Evolutionary conservation across 2,888 invertebrate genomes (phyloP).

Genomic region (Archips xylosteana): DNA sequence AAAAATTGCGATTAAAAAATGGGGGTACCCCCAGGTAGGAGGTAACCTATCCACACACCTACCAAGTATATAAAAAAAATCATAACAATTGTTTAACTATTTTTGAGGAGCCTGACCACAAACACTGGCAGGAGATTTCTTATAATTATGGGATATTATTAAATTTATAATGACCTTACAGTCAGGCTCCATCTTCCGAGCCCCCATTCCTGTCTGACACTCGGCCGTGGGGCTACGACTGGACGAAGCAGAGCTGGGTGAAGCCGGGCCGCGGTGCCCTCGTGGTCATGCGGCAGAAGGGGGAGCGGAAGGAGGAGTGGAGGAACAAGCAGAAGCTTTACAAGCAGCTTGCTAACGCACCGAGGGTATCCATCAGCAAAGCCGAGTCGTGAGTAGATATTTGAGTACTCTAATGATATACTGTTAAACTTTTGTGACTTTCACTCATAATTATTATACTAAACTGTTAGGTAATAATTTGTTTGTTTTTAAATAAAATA

Average conservation of each 20-base stretch:
- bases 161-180: neutral
- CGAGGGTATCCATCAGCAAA: slow-evolving; percentile 26
- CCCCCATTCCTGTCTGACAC: neutral
- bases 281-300: slow-evolving; percentile 10
- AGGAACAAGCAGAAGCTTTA: neutral
- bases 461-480: no score
- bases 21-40: no score
- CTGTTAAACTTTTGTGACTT: no score
- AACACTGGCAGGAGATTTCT: no score
- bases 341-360: neutral
- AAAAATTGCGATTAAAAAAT: no score
- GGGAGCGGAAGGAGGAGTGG: neutral
- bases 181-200: neutral
- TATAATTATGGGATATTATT: neutral
- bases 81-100: no score
- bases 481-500: no score
- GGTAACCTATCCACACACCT: no score
- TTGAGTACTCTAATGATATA: neutral
- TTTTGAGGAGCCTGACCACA: no score
- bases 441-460: no score
- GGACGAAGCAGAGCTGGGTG: slow-evolving; percentile 41
- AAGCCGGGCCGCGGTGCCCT: slow-evolving; percentile 13
- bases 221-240: slow-evolving; percentile 36
- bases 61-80: no score
- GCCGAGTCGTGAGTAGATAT: slow-evolving; percentile 52